Conservation (phyloP, 2,888 invertebrate genomes). For the Caenorhabditis sinica region DNA sequence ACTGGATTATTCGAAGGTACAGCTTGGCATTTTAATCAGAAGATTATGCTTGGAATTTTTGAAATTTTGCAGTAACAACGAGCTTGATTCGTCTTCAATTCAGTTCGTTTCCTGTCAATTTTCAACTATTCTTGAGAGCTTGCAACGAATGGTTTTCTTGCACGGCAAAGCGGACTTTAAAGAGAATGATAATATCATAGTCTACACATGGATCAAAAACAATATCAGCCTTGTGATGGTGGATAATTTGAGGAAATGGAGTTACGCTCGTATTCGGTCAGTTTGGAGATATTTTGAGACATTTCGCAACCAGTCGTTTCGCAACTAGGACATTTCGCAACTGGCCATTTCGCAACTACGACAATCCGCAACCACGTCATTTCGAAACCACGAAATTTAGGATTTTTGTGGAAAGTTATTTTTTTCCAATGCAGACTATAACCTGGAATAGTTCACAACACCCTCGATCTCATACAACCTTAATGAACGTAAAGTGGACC, state of each 20-base stretch:
- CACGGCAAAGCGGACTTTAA: background rate
- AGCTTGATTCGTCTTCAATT: background rate
- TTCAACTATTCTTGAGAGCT: background rate
- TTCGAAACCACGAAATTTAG: no score
- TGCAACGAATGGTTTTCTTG: background rate
- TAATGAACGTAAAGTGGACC: no score
- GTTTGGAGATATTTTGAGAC: no score
- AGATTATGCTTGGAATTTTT: background rate
- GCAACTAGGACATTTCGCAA: no score
- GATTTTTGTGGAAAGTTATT: no score
- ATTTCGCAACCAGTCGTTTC: no score
- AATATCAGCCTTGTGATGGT: background rate
- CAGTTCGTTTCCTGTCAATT: background rate
- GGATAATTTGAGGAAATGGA: background rate
- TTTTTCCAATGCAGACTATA: no score
- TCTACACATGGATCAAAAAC: background rate
- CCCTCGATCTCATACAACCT: no score
- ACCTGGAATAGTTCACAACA: no score
- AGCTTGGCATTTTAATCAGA: background rate
- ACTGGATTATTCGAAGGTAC: background rate
- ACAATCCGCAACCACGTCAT: no score
- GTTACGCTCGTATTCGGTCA: background rate
- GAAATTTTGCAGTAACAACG: background rate
- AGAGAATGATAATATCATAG: background rate
- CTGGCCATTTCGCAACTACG: no score